A percentile compares a stretch with the other conserved stretches of the same genome.
Conservation (phyloP, 2,113 vertebrate genomes). For the Syrmaticus mikado region DNA sequence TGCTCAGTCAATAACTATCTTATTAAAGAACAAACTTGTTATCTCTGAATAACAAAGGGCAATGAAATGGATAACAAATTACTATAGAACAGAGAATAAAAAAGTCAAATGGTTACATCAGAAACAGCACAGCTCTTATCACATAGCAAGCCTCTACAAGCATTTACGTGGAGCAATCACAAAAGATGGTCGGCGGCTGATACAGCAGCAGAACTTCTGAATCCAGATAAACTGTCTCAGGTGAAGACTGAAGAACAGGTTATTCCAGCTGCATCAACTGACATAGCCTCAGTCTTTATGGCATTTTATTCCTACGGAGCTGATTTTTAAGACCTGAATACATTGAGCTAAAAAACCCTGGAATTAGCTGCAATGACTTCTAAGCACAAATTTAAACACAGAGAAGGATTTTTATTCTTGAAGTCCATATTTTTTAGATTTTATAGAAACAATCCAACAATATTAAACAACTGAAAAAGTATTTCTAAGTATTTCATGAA, state of each 20-base stretch:
- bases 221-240: not conserved
- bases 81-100: not conserved
- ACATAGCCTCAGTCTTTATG: not conserved
- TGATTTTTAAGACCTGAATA: not conserved
- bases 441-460: not conserved
- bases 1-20: not conserved
- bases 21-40: not conserved
- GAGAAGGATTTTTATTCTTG: not conserved
- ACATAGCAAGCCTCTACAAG: not conserved
- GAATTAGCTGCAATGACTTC: not conserved
- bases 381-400: not conserved
- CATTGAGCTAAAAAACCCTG: not conserved
- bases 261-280: not conserved
- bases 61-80: not conserved
- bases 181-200: not conserved
- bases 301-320: not conserved
- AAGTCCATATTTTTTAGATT: not conserved
- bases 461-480: not conserved
- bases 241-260: not conserved
- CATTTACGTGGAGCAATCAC: not conserved
- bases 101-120: not conserved
- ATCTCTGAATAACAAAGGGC: not conserved
- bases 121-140: not conserved
- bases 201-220: not conserved
- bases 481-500: not conserved